Base-by-base conservation (phyloP, 1,140 invertebrate species). In the Drosophila tsacasi region DNA sequence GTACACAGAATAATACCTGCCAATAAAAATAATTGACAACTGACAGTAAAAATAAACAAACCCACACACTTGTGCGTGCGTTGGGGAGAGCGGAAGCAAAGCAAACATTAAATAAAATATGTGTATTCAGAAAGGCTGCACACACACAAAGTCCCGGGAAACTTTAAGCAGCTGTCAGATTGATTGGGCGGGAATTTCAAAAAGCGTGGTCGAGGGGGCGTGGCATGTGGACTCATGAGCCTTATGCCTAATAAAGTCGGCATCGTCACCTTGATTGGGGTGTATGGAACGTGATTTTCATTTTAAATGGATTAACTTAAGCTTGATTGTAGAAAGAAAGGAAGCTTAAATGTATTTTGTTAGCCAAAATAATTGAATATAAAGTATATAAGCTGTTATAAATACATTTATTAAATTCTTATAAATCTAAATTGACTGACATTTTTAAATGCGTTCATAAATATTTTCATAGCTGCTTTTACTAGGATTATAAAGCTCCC, bases 1-100 rank as follows among this genome's bases (percentile, higher is more conserved):
- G 84, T 83, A 84, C 81, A 84, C 81, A 89, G 83, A 89, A 87
- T 87, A 87, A 89, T 87, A 89, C 84, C 84, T 87, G 84, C 84
- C 84, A 87, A 87, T 87, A 87, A 87, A 87, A 87, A 87, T 87
- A 87, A 89, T 87, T 89, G 84, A 87, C 84, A 87, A 84, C 81
- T 89, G 84, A 89, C 84, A 89, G 81, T 81, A 79, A 81, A 87
- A 75, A 79, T 64, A 87, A 87, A 87, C 84, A 87, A 83, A 57
- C 42, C 30, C 47, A 65, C 64, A 72, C 54, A 74, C 46, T 42
- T 67, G 25, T 37, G 37, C 60, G 42, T 63, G 23, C 9, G 21
- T 17, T 42, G 52, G 35, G 13, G 23, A 9, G 27, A 44, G 44
- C 49, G 58, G 61, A 65, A 54, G 83, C 55, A 74, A 72, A 21